These are phyloP conservation scores for Rhinichthys osculus DNA, from an alignment of 2,797 vertebrate species.

Conservation along the genomic window DNA sequence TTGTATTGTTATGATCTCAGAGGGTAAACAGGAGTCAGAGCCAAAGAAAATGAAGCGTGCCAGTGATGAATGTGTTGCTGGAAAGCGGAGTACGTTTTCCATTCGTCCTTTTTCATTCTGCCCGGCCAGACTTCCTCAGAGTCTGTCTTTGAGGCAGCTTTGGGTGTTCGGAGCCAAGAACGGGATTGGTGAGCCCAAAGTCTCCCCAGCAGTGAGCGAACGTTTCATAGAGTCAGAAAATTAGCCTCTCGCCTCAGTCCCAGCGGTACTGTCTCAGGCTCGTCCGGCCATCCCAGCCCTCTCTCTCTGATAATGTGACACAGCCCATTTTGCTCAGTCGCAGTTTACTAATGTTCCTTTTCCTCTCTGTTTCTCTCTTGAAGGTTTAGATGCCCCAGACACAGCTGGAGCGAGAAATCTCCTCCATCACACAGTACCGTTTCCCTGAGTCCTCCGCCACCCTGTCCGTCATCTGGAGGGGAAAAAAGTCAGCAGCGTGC, in stretches of 20 bases:
- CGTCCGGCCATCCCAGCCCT: conserved; percentile 20
- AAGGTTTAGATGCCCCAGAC: conserved; percentile 80
- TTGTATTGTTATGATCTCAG: neutral
- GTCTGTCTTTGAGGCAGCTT: conserved; percentile 18
- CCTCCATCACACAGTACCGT: conserved; percentile 4
- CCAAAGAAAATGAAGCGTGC: conserved; percentile 21
- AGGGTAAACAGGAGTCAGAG: conserved; percentile 2
- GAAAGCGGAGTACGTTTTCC: conserved; percentile 5
- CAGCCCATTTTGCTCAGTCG: conserved; percentile 55
- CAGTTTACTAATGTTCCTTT: conserved; percentile 45
- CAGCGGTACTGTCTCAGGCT: neutral
- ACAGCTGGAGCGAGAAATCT: conserved; percentile 50
- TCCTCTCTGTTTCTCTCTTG: conserved; percentile 50
- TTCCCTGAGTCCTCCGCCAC: conserved; percentile 8
- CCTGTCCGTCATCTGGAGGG: conserved; percentile 10
- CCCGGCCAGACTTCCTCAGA: conserved; percentile 13
- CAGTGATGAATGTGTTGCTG: conserved; percentile 39
- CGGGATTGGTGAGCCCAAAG: conserved; percentile 38
- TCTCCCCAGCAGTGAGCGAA: conserved; percentile 44
- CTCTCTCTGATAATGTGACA: conserved; percentile 55
- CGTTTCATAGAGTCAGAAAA: conserved; percentile 46
- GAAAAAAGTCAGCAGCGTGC: neutral
- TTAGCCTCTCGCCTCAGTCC: conserved; percentile 20
- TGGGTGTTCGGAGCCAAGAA: conserved; percentile 12
- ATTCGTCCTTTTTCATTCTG: conserved; percentile 34